Base-by-base conservation (phyloP, 2,113 vertebrate genomes). In the Merops nubicus region DNA sequence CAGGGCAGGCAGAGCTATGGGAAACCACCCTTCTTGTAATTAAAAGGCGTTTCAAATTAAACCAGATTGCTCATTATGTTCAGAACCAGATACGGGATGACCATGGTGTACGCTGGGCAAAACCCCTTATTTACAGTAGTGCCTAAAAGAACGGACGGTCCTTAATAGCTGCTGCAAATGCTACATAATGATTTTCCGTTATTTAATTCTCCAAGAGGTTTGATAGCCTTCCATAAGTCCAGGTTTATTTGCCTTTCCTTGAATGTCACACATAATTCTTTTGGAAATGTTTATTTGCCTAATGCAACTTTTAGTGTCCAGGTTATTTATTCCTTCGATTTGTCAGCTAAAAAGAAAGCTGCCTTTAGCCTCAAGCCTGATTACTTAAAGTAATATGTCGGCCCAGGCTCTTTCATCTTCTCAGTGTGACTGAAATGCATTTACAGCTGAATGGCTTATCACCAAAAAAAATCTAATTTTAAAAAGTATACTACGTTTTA, bases 201-300 rank as follows among this genome's bases (percentile, higher is more conserved):
- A 98, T 97, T 98, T 98, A 98, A 98, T 97, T 97, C 97, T 97
- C 93, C 56, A 31, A 86, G 84, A 97, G 96, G 63, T 74, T 96
- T 97, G 96, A 97, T 97, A 89, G 94, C 94, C 96, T 96, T 96
- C 97, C 95, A 97, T 98, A 98, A 98, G 95, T 98, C 97, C 98
- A 92, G 96, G 97, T 98, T 98, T 98, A 98, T 98, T 98, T 98
- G 97, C 97, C 97, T 97, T 97, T 95, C 94, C 91, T 93, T 77
- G 97, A 97, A 97, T 94, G 98, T 97, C 97, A 97, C 96, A 82
- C 97, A 97, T 98, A 98, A 98, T 97, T 98, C 98, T 97, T 97
- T 94, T 94, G 90, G 95, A 98, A 98, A 98, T 97, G 97, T 98
- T 98, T 98, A 98, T 98, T 98, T 98, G 97, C 98, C 97, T 98